These are phyloP conservation scores for Epinotia demarniana DNA, from an alignment of 2,888 invertebrate species.

Conservation along the genomic window DNA sequence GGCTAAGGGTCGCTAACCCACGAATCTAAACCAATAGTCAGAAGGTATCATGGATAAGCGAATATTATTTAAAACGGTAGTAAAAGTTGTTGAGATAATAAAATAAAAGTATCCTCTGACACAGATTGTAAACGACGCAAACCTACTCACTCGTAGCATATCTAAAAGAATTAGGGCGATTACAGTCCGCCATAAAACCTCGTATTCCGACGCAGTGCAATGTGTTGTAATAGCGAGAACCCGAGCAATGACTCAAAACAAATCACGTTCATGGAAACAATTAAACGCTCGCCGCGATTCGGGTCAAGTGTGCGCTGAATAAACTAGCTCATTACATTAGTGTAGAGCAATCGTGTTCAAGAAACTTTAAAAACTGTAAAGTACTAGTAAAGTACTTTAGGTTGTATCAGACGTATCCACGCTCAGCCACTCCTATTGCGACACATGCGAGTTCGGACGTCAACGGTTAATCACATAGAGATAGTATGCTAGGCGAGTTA, in stretches of 20 bases:
- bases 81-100: too few species aligned
- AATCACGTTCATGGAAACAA: slow-evolving; percentile 51
- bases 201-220: slow-evolving; percentile 11
- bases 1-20: too few species aligned
- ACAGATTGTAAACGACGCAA: not conserved
- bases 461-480: not conserved
- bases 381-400: not conserved
- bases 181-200: not conserved
- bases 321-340: slow-evolving; percentile 51
- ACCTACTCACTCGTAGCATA: not conserved
- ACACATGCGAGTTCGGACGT: too few species aligned
- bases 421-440: not conserved
- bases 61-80: too few species aligned
- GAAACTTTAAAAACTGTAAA: slow-evolving; percentile 13
- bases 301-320: slow-evolving; percentile 62
- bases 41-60: too few species aligned
- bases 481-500: not conserved
- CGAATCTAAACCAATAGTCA: too few species aligned
- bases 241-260: slow-evolving; percentile 49
- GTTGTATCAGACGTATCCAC: not conserved
- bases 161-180: not conserved
- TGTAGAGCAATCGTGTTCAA: slow-evolving; percentile 10
- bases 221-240: slow-evolving; percentile 27
- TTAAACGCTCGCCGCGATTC: slow-evolving; percentile 50
- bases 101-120: not conserved